Percentiles rank a stretch among this genome's conserved stretches.
These are phyloP conservation scores for Gymnocypris eckloni DNA, from an alignment of 2,797 vertebrate species.

Conservation along the genomic window DNA sequence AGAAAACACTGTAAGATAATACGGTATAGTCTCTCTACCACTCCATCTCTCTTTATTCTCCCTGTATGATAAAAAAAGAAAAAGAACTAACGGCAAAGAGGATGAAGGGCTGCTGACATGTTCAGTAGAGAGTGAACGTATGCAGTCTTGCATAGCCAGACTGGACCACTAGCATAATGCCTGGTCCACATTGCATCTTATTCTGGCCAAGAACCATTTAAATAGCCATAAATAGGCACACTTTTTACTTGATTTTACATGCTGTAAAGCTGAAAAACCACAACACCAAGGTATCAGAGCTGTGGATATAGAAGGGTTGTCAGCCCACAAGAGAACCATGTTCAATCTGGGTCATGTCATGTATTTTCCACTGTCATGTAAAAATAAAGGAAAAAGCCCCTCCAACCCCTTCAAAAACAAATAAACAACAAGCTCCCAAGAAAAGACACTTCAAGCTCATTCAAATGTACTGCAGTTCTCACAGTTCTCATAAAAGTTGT, in stretches of 20 bases:
- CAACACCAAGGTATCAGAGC: neutral
- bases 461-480: neutral
- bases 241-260: neutral
- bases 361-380: neutral
- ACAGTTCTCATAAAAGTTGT: neutral
- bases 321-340: neutral
- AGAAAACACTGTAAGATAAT: conserved; percentile 11
- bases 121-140: conserved; percentile 1
- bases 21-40: neutral
- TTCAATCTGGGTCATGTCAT: conserved; percentile 4
- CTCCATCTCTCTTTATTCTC: neutral
- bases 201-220: conserved; percentile 1
- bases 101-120: conserved; percentile 18
- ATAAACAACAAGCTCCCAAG: neutral
- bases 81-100: neutral
- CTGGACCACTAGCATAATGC: neutral
- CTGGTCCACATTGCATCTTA: neutral
- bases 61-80: neutral
- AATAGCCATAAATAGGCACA: neutral
- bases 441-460: neutral
- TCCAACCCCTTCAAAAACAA: neutral
- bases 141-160: conserved; percentile 11
- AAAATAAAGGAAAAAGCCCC: conserved; percentile 6
- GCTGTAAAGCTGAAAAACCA: neutral
- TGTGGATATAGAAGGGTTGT: neutral